These are phyloP conservation scores for Podiceps cristatus DNA, from an alignment of 2,113 vertebrate genomes.

Conservation along the genomic window DNA sequence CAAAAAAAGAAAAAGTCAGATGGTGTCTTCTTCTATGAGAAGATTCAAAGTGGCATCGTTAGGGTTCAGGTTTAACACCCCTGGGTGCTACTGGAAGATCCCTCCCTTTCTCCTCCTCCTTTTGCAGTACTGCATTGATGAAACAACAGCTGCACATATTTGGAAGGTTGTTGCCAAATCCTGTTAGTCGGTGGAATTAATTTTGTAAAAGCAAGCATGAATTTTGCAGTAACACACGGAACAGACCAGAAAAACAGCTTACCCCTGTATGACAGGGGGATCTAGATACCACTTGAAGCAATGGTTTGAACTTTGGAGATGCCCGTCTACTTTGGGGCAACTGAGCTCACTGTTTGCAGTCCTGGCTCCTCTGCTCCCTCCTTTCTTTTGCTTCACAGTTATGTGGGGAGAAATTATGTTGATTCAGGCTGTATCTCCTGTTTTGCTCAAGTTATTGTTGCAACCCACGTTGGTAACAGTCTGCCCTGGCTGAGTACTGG, in stretches of 20 bases:
- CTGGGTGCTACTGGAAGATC: not conserved
- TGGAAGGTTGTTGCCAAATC: conserved; percentile 12
- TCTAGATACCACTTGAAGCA: rapidly evolving
- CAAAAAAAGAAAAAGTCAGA: not conserved
- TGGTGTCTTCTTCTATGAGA: not conserved
- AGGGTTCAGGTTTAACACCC: not conserved
- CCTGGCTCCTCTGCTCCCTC: not conserved
- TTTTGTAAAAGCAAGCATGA: conserved; percentile 41
- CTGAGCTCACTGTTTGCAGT: not conserved
- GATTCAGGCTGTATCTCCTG: not conserved
- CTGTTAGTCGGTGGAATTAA: not conserved
- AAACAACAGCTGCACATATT: not conserved
- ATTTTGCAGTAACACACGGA: not conserved
- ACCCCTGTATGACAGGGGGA: too few relatives aligned
- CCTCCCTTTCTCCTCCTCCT: not conserved
- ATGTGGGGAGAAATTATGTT: not conserved
- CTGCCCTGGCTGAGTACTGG: not conserved
- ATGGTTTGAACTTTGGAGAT: not conserved
- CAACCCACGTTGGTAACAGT: rapidly evolving
- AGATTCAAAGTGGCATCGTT: not conserved
- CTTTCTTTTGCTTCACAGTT: not conserved
- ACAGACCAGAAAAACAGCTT: not conserved
- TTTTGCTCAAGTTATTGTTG: not conserved
- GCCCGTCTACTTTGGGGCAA: not conserved
- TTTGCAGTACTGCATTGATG: not conserved